These are phyloP conservation scores for Pangasius sanitwongsei DNA, from an alignment of 2,797 vertebrate species.

Conservation along the genomic window DNA sequence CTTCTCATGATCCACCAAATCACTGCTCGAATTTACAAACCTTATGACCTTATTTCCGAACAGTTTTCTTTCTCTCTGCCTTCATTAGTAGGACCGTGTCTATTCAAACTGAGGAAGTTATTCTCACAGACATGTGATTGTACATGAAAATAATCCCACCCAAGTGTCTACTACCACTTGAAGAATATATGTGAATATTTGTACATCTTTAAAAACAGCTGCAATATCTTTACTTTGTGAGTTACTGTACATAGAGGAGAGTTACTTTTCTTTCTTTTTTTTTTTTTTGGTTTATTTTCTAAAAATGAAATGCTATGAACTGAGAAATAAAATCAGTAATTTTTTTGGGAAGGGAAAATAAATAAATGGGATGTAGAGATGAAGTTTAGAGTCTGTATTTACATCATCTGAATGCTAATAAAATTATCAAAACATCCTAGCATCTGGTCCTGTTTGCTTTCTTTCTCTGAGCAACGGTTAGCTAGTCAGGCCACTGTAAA, in stretches of 20 bases:
- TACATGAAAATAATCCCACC: slow-evolving; percentile 69
- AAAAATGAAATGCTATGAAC: slow-evolving; percentile 67
- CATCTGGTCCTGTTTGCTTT: not conserved
- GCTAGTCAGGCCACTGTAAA: not conserved
- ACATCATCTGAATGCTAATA: slow-evolving; percentile 67
- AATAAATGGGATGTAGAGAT: slow-evolving; percentile 64
- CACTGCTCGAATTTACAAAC: not conserved
- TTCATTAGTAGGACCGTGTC: slow-evolving; percentile 33
- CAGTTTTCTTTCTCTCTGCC: not conserved
- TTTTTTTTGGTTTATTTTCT: slow-evolving; percentile 41
- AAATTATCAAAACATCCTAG: slow-evolving; percentile 54
- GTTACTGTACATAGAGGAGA: slow-evolving; percentile 72
- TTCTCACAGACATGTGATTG: slow-evolving; percentile 57
- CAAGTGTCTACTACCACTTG: slow-evolving; percentile 64
- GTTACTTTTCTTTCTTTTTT: slow-evolving; percentile 51
- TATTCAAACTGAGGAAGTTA: slow-evolving; percentile 29
- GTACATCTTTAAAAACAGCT: slow-evolving; percentile 66
- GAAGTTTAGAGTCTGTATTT: slow-evolving; percentile 50
- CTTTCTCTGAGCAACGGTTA: not conserved
- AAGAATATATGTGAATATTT: slow-evolving; percentile 73
- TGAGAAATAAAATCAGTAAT: not conserved
- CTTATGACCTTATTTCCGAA: not conserved
- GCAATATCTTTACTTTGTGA: slow-evolving; percentile 68
- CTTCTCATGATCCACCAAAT: not conserved
- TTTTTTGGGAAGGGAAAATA: slow-evolving; percentile 6